Percentiles rank a stretch among this genome's conserved stretches.
Evolutionary conservation across 2,797 vertebrate genomes (phyloP).

Genomic region (Eurystomus glaucurus): DNA sequence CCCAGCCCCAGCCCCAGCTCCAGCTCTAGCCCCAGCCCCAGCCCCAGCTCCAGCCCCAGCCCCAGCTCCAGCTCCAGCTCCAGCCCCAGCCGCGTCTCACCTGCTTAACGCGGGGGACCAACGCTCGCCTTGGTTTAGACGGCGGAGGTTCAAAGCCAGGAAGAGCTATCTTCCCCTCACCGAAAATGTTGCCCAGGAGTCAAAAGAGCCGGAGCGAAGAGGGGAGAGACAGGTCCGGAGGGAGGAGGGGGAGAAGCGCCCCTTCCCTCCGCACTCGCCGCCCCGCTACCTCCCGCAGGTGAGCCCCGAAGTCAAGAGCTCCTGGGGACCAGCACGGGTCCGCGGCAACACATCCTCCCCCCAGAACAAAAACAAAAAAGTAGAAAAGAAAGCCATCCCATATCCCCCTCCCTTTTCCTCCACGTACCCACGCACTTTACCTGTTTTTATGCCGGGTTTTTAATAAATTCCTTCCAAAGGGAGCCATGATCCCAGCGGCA

Average conservation of each 20-base stretch:
- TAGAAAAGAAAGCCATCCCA: background rate
- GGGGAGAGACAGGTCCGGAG: background rate
- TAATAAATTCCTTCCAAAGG: slow-evolving; percentile 93
- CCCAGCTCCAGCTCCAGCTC: background rate
- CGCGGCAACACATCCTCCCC: background rate
- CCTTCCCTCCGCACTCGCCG: background rate
- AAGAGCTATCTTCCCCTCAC: background rate
- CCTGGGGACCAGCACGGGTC: background rate
- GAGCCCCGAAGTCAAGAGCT: background rate
- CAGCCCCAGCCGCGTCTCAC: background rate
- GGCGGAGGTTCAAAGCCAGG: background rate
- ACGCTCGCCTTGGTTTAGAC: accelerated
- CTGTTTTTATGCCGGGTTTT: slow-evolving; percentile 94
- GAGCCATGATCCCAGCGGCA: slow-evolving; percentile 88
- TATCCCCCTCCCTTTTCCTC: background rate
- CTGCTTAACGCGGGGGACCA: background rate
- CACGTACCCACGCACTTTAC: slow-evolving; percentile 79
- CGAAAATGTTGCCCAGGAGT: background rate
- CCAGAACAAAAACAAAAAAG: background rate
- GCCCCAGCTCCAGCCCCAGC: background rate
- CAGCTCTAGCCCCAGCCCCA: background rate
- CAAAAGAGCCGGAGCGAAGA: background rate
- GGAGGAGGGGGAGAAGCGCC: too few relatives aligned
- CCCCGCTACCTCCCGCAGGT: background rate
- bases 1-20: background rate